phyloP scores from a whole-genome alignment of 37 sponge, comb jelly and placozoan genomes.

The Ephydatia muelleri region DNA sequence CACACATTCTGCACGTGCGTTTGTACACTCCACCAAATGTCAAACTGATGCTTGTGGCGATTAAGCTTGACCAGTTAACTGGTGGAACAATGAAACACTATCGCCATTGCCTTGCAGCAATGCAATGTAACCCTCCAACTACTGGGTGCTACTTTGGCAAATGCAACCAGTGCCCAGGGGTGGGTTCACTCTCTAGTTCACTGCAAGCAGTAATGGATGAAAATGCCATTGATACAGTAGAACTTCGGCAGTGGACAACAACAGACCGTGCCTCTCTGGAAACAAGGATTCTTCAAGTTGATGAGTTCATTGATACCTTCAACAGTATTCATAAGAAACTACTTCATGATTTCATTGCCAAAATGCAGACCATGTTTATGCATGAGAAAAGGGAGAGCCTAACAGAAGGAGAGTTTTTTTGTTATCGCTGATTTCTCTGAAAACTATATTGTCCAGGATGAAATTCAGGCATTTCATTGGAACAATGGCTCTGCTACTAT shows the following conservation, averaged over 20 bases:
- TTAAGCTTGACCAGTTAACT: background rate
- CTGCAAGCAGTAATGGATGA: constrained; percentile 33
- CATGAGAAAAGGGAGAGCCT: constrained; percentile 7
- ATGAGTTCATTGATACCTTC: constrained; percentile 47
- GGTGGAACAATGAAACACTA: constrained; percentile 26
- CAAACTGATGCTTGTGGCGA: constrained; percentile 24
- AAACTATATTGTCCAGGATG: constrained; percentile 62
- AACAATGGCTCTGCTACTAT: constrained; percentile 58
- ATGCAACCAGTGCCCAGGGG: constrained; percentile 37
- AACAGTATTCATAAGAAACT: constrained; percentile 18
- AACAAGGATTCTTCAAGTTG: constrained; percentile 21
- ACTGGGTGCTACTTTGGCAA: constrained; percentile 33
- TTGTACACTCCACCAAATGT: constrained; percentile 62
- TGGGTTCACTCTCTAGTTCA: background rate
- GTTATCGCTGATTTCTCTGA: constrained; percentile 57
- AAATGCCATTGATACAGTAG: constrained; percentile 31
- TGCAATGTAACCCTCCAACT: constrained; percentile 43
- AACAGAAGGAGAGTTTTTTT: constrained; percentile 28
- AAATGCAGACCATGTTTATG: constrained; percentile 27
- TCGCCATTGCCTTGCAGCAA: constrained; percentile 30
- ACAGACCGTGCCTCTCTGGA: constrained; percentile 40
- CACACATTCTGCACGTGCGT: constrained; percentile 70
- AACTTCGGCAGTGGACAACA: constrained; percentile 39
- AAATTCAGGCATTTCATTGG: constrained; percentile 64
- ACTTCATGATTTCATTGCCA: constrained; percentile 41